A percentile compares a stretch with the other conserved stretches of the same genome.
Conservation (phyloP, 2,797 vertebrate species). For the Apogon hyalosoma region DNA sequence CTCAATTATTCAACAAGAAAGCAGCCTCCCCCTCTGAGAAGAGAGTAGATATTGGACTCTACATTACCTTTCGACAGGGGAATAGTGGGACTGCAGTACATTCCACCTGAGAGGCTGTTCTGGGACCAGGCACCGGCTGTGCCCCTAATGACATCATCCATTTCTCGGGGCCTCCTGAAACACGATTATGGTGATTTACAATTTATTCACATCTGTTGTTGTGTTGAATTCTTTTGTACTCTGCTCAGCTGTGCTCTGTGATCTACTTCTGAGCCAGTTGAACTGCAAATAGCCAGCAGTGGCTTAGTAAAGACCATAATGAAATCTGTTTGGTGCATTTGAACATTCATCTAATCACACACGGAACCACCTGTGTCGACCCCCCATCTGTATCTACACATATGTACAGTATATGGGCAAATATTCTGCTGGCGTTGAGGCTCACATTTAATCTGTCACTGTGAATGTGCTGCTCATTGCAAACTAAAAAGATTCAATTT, state of each 20-base stretch:
- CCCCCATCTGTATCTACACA: slow-evolving; percentile 32
- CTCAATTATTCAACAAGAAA: slow-evolving; percentile 85
- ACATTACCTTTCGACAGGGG: slow-evolving; percentile 80
- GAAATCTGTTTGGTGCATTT: slow-evolving; percentile 34
- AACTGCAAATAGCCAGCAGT: slow-evolving; percentile 43
- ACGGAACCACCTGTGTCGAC: slow-evolving; percentile 36
- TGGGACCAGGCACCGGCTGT: slow-evolving; percentile 76
- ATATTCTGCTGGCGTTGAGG: slow-evolving; percentile 27
- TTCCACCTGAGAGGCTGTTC: slow-evolving; percentile 80
- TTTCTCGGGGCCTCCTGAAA: slow-evolving; percentile 79
- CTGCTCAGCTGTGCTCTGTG: slow-evolving; percentile 61
- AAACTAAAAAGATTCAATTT: slow-evolving; percentile 49
- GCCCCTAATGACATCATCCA: slow-evolving; percentile 84
- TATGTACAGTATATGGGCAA: slow-evolving; percentile 30
- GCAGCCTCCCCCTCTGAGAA: slow-evolving; percentile 69
- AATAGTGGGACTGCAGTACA: slow-evolving; percentile 69
- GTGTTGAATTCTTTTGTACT: slow-evolving; percentile 73
- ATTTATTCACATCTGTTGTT: slow-evolving; percentile 82
- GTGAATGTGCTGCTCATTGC: slow-evolving; percentile 44
- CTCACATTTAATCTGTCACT: slow-evolving; percentile 51
- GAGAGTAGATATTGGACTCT: slow-evolving; percentile 81
- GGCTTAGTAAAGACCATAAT: slow-evolving; percentile 38
- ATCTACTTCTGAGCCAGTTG: slow-evolving; percentile 59
- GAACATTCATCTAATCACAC: slow-evolving; percentile 49
- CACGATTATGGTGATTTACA: slow-evolving; percentile 82